These are phyloP conservation scores for Crepidodera aurea DNA, from an alignment of 2,888 invertebrate species.

Conservation along the genomic window DNA sequence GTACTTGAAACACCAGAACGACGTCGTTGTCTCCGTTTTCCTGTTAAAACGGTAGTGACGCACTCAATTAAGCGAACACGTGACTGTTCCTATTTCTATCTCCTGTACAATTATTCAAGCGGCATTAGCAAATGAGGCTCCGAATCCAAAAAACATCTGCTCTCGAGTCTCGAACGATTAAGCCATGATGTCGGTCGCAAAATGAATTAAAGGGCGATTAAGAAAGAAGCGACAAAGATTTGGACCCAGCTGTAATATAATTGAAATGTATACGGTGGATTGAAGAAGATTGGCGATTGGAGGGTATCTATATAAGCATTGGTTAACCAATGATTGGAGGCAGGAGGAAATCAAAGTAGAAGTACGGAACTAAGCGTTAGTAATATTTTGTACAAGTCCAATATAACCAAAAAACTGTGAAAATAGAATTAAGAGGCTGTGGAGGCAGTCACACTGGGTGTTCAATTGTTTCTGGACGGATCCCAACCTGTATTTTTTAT, in stretches of 20 bases:
- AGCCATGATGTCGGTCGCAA: slow-evolving; percentile 16
- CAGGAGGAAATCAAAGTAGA: no score
- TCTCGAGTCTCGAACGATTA: slow-evolving; percentile 26
- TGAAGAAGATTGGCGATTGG: no score
- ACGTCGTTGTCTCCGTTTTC: slow-evolving; percentile 24
- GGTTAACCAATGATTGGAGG: no score
- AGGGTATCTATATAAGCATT: no score
- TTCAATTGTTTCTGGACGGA: no score
- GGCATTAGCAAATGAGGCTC: slow-evolving; percentile 52
- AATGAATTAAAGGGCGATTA: slow-evolving; percentile 20
- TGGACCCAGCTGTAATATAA: background rate
- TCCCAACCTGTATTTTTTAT: no score
- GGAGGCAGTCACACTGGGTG: no score
- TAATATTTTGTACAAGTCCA: no score
- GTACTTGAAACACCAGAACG: slow-evolving; percentile 19
- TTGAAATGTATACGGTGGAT: slow-evolving; percentile 6
- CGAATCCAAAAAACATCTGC: slow-evolving; percentile 31
- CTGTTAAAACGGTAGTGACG: slow-evolving; percentile 47
- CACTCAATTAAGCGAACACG: slow-evolving; percentile 52
- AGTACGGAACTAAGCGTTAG: no score
- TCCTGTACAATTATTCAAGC: slow-evolving; percentile 49
- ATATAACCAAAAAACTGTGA: no score
- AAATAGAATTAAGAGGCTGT: no score
- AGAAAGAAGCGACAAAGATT: slow-evolving; percentile 3
- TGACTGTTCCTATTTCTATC: slow-evolving; percentile 43